Evolutionary conservation across 2,113 vertebrate genomes (phyloP).

Genomic region (Ahaetulla prasina): DNA sequence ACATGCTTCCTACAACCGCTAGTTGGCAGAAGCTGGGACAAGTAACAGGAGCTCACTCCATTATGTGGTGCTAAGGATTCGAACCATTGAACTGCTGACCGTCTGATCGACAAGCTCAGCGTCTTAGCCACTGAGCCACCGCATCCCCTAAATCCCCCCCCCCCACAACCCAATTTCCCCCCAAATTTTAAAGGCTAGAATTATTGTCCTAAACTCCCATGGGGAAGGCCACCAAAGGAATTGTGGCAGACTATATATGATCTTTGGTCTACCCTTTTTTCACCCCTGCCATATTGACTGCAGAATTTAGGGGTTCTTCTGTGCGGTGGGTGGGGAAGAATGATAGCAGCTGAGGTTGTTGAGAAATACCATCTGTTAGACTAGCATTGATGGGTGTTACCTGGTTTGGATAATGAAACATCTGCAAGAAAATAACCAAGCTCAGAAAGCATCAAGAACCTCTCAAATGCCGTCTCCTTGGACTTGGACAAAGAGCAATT

Average conservation of each 20-base stretch:
- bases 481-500: neutral
- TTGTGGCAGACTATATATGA: neutral
- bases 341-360: neutral
- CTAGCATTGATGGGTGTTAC: neutral
- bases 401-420: neutral
- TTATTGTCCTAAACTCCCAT: neutral
- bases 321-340: neutral
- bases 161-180: neutral
- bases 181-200: neutral
- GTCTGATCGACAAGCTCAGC: too few species aligned
- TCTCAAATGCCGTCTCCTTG: neutral
- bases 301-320: neutral
- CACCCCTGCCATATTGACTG: neutral
- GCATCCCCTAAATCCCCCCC: too few species aligned
- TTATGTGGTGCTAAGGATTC: too few species aligned
- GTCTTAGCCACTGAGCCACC: too few species aligned
- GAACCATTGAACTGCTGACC: too few species aligned
- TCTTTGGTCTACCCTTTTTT: neutral
- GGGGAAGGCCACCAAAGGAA: neutral
- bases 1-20: too few species aligned
- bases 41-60: too few species aligned
- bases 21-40: too few species aligned
- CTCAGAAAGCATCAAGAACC: neutral
- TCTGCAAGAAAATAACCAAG: neutral
- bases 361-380: neutral